phyloP scores from a whole-genome alignment of 1,140 invertebrate genomes.

The Drosophila nasuta region DNA sequence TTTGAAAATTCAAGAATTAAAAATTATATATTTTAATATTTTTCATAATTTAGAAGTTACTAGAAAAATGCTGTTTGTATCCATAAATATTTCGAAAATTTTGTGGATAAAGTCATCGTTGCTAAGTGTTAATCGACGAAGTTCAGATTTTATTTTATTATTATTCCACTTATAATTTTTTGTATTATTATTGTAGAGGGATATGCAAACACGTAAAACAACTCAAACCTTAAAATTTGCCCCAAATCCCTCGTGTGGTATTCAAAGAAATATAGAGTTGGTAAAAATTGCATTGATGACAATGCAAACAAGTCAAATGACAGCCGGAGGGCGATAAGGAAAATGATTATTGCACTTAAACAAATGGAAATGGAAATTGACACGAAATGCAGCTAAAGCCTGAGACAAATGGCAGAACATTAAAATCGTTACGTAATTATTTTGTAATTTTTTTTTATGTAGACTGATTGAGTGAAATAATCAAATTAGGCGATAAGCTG shows the following conservation, averaged over 20 bases:
- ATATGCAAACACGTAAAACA: too few species aligned
- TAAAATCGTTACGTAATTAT: slow-evolving; percentile 60
- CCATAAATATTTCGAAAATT: too few species aligned
- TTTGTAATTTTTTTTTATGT: background rate
- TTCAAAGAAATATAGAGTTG: slow-evolving; percentile 32
- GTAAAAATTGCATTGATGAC: slow-evolving; percentile 74
- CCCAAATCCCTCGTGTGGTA: background rate
- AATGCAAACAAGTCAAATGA: slow-evolving; percentile 73
- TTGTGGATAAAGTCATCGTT: too few species aligned
- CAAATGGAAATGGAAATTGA: slow-evolving; percentile 32
- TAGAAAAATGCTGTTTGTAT: too few species aligned
- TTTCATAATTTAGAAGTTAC: too few species aligned
- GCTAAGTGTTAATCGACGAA: too few species aligned
- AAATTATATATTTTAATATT: too few species aligned
- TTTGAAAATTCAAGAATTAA: too few species aligned
- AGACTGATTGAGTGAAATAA: slow-evolving; percentile 68
- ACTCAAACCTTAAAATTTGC: too few species aligned
- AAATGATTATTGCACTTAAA: slow-evolving; percentile 50
- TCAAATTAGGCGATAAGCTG: slow-evolving; percentile 72
- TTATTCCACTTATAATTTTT: too few species aligned
- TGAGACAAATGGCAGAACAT: slow-evolving; percentile 42
- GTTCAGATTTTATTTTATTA: too few species aligned
- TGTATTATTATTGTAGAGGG: too few species aligned
- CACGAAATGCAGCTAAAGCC: slow-evolving; percentile 50
- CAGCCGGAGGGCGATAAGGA: slow-evolving; percentile 48